Evolutionary conservation across 92 coral and sea anemone species (phyloP), one percentile per base, ranked within the genome.

Genomic region (Porites lobata): DNA sequence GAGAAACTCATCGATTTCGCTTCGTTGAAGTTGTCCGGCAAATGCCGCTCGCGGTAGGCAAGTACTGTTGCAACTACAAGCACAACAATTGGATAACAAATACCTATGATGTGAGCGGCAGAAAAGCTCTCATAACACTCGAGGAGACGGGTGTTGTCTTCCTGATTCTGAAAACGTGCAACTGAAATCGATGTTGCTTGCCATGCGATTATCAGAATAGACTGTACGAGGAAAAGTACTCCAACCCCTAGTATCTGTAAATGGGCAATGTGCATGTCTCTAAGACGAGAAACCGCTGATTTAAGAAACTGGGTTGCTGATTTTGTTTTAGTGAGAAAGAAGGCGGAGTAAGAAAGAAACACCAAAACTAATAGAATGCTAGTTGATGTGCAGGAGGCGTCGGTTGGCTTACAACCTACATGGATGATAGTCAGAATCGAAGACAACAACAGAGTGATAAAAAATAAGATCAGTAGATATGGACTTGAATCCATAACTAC

Each of bases 1-100:
- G 98, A 73, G 91, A 98, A 98, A 75, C 99, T 98, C 64, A 92
- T 81, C 61, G 92, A 92, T 92, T 98, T 98, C 0, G 99, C 96
- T 57, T 98, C 98, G 93, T 90, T 92, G 89, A 94, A 93, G 63
- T 95, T 95, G 32, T 91, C 94, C 18, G 96, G 92, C 18, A 85
- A 19, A 87, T 93, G 92, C 65, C 99, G 83, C 72, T 98, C 99
- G 71, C 91, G 93, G 82, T 94, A 98, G 50, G 98, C 88, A 18
- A 95, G 59, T 50, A 89, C 74, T 10, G 99, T 98, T 19, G 98
- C 98, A 29, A 87, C 21, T 17, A 92, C 80, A 18, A 98, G 96
- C 9, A 98, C 90, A 24, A 81, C 50, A 8, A 92, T 65, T 5
- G 99, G 98, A 50, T 86, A 84, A n/a, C 89, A 93, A 21, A 88